Conservation (phyloP, 2,888 invertebrate species). For the Acleris holmiana region DNA sequence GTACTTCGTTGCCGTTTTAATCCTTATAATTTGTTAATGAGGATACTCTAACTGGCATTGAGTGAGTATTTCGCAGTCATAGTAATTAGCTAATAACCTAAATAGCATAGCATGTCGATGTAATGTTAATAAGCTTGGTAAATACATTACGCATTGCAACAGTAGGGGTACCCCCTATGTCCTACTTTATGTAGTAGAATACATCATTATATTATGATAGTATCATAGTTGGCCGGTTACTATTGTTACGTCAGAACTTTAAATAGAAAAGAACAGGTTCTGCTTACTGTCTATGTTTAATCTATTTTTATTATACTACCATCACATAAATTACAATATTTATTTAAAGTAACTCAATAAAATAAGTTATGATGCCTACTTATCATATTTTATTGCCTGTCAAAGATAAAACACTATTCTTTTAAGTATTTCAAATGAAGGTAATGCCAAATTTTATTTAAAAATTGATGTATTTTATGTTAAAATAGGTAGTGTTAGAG, state of each 20-base stretch:
- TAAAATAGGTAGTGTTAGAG: too few species aligned
- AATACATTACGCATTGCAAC: not conserved
- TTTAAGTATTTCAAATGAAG: too few species aligned
- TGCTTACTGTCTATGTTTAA: constrained; percentile 1
- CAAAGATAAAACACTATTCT: too few species aligned
- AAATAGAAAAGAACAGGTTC: constrained; percentile 29
- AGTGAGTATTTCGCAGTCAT: constrained; percentile 31
- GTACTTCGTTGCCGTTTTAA: constrained; percentile 13
- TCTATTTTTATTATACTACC: constrained; percentile 8
- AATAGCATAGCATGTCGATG: constrained; percentile 8
- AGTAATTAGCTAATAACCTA: constrained; percentile 23
- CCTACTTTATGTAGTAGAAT: not conserved
- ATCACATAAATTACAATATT: not conserved
- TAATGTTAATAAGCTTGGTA: not conserved
- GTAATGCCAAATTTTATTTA: too few species aligned
- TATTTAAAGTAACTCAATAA: not conserved
- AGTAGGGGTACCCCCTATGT: constrained; percentile 1
- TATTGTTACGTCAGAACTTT: constrained; percentile 31
- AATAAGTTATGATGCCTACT: too few species aligned
- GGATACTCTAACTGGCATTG: constrained; percentile 26
- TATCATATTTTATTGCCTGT: too few species aligned
- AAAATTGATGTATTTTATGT: too few species aligned
- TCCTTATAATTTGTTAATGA: constrained; percentile 26
- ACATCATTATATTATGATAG: not conserved
- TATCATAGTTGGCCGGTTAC: constrained; percentile 19